Base-by-base conservation (phyloP, 2,797 vertebrate species). In the Antrozous pallidus region DNA sequence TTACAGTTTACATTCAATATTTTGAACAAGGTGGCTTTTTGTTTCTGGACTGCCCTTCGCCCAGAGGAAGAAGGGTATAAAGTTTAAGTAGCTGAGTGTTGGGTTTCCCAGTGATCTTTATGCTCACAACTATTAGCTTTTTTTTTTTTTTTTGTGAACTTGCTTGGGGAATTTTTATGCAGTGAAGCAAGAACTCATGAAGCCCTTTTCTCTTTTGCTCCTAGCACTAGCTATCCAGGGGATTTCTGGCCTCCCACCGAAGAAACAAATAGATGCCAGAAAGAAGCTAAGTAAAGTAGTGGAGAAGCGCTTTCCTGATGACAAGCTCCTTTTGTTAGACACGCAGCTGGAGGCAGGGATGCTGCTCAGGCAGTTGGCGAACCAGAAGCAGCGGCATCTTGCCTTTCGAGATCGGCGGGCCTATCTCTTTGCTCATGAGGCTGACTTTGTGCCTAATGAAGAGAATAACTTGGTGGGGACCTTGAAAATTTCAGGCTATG, bases 401-500 rank as follows among this genome's bases (percentile, higher is more conserved):
- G 98, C 98, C 2, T 99, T 99, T 90, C 99, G 99, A n/a, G 99
- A 98, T 86, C 98, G 98, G 12, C 98, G 99, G 0, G 97, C 99
- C 31, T 99, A 99, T 96, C 96, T 99, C 74, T 96, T 99, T 26
- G 99, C 98, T 49, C 98, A 98, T 6, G 81, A 96, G 0, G 98
- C 98, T 1, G 98, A 98, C 61, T 99, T 99, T 84, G 97, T 98
- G 5, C 98, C 99, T 0, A 92, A 96, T 28, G 96, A 97, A 26
- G 97, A 97, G 0, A 98, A 97, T 0, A n/a, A 97, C 0, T 98
- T 98, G 31, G 91, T 99, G 28, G 99, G 99, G 38, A 99, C 99
- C 33, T 98, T 99, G 95, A 98, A 98, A 82, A 99, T 99, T 83
- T 99, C 99, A 0, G 99, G 99, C 56, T 99, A 99, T 42, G 97